These are phyloP conservation scores for human (Homo sapiens) DNA, from an alignment of 2,113 vertebrate genomes.

Conservation along the genomic window GRCh38 chr17:10795501-10796000, in stretches of 20 bases:
- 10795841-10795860: not conserved
- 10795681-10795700: not conserved
- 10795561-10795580: not conserved
- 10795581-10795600: not conserved
- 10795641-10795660: not conserved
- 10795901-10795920: not conserved
- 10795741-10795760: fast-evolving
- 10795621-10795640: not conserved
- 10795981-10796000: fast-evolving
- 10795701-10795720: not conserved
- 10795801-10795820: not conserved
- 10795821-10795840: not conserved
- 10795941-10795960: not conserved
- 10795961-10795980: not conserved
- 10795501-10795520: not conserved
- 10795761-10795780: not conserved
- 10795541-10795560: fast-evolving
- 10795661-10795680: not conserved
- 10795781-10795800: not conserved
- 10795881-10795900: not conserved
- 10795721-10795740: not conserved
- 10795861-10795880: not conserved
- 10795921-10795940: not conserved
- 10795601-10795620: not conserved
- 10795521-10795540: not conserved